Percentiles rank a stretch among this genome's conserved stretches.
phyloP scores from a whole-genome alignment of 2,888 invertebrate genomes.

The Orgyia antiqua region DNA sequence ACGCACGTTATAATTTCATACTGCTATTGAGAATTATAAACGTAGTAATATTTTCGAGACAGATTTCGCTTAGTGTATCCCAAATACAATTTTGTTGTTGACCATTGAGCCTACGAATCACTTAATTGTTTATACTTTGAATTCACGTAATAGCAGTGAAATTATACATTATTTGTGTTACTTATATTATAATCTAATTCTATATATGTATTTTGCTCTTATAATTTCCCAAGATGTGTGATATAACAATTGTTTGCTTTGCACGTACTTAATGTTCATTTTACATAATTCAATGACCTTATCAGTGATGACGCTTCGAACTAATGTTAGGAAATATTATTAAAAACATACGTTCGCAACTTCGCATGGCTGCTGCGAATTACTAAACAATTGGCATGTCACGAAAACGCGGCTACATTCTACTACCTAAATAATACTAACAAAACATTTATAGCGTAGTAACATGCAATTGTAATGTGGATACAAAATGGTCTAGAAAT shows the following conservation, averaged over 20 bases:
- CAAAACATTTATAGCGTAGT: slow-evolving; percentile 10
- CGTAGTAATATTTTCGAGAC: no score
- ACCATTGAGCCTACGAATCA: no score
- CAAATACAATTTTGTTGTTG: no score
- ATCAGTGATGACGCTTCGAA: slow-evolving; percentile 45
- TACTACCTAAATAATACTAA: slow-evolving; percentile 6
- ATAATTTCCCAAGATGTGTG: slow-evolving; percentile 44
- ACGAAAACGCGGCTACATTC: slow-evolving; percentile 18
- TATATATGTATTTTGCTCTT: no score
- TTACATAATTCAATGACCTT: slow-evolving; percentile 62
- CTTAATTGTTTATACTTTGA: no score
- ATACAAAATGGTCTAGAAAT: slow-evolving; percentile 6
- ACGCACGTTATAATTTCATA: no score
- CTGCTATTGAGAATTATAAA: no score
- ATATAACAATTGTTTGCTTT: slow-evolving; percentile 48
- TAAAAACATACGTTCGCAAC: slow-evolving; percentile 17
- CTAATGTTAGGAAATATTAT: slow-evolving; percentile 40
- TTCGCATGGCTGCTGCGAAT: slow-evolving; percentile 14
- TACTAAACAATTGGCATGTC: slow-evolving; percentile 16
- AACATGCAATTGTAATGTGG: slow-evolving; percentile 10
- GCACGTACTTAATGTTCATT: slow-evolving; percentile 51
- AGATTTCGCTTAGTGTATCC: no score
- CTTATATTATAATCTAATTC: no score
- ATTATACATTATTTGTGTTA: no score
- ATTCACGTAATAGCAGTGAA: no score